A percentile compares a stretch with the other conserved stretches of the same genome.
Evolutionary conservation across 2,113 vertebrate species (phyloP).

Genomic region (Protobothrops flavoviridis): DNA sequence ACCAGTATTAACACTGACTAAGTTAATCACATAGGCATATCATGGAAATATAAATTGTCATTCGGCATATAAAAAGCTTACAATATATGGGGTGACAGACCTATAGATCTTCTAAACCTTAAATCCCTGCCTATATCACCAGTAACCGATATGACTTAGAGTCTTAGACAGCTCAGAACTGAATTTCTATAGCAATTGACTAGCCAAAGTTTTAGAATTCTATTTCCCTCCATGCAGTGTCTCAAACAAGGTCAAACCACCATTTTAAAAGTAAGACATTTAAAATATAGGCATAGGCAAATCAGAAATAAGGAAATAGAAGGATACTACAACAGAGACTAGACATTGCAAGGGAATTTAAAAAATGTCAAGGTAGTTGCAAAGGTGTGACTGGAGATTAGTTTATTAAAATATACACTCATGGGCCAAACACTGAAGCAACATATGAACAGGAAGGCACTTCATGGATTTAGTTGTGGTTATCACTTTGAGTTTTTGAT

Average conservation of each 20-base stretch:
- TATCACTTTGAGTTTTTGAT: background rate
- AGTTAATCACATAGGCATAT: background rate
- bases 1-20: background rate
- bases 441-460: background rate
- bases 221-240: background rate
- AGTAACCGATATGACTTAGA: background rate
- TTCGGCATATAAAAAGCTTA: background rate
- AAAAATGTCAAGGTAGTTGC: background rate
- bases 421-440: background rate
- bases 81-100: background rate
- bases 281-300: background rate
- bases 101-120: background rate
- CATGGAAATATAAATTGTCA: background rate
- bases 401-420: background rate
- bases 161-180: background rate
- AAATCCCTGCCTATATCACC: background rate
- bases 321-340: background rate
- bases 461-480: background rate
- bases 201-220: background rate
- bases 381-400: background rate
- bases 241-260: background rate
- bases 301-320: background rate
- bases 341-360: background rate
- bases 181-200: background rate
- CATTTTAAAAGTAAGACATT: background rate